A percentile compares a stretch with the other conserved stretches of the same genome.
phyloP scores from a whole-genome alignment of 2,797 vertebrate species.

The Eutrigla gurnardus region DNA sequence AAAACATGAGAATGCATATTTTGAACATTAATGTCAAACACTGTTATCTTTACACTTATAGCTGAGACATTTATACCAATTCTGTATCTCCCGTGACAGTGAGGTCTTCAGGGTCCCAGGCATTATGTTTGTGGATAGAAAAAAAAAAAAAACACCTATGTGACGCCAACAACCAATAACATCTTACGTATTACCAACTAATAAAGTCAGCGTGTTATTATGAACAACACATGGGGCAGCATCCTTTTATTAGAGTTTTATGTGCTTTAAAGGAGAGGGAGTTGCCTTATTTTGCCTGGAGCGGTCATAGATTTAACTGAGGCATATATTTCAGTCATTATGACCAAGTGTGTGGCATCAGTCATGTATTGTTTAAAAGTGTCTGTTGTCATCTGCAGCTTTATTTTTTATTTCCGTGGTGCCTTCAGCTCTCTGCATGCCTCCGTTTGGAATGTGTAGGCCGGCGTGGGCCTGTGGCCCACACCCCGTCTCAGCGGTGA shows the following conservation, averaged over 20 bases:
- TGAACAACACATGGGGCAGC: slow-evolving; percentile 56
- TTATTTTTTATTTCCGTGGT: slow-evolving; percentile 70
- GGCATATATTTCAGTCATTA: slow-evolving; percentile 67
- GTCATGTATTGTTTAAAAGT: slow-evolving; percentile 72
- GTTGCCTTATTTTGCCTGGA: slow-evolving; percentile 62
- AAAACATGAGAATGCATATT: slow-evolving; percentile 58
- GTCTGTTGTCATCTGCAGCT: slow-evolving; percentile 72
- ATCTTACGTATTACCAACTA: slow-evolving; percentile 56
- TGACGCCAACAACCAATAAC: slow-evolving; percentile 55
- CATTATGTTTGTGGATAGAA: slow-evolving; percentile 52
- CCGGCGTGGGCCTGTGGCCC: slow-evolving; percentile 79
- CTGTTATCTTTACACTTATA: slow-evolving; percentile 57
- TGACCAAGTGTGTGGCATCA: slow-evolving; percentile 66
- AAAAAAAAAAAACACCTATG: slow-evolving; percentile 49
- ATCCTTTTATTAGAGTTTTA: slow-evolving; percentile 60
- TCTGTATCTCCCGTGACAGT: slow-evolving; percentile 55
- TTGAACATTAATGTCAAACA: slow-evolving; percentile 63
- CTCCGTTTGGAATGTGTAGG: slow-evolving; percentile 82
- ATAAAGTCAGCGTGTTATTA: slow-evolving; percentile 64
- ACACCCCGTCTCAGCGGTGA: slow-evolving; percentile 81
- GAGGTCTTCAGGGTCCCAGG: slow-evolving; percentile 59
- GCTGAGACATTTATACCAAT: slow-evolving; percentile 64
- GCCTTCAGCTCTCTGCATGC: slow-evolving; percentile 79
- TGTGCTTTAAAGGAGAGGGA: slow-evolving; percentile 57
- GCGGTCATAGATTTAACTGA: slow-evolving; percentile 63